Evolutionary conservation across 35 echinoderm and acorn worm genomes (phyloP), one percentile per base, ranked within the genome.

Genomic region (Ptychodera flava): DNA sequence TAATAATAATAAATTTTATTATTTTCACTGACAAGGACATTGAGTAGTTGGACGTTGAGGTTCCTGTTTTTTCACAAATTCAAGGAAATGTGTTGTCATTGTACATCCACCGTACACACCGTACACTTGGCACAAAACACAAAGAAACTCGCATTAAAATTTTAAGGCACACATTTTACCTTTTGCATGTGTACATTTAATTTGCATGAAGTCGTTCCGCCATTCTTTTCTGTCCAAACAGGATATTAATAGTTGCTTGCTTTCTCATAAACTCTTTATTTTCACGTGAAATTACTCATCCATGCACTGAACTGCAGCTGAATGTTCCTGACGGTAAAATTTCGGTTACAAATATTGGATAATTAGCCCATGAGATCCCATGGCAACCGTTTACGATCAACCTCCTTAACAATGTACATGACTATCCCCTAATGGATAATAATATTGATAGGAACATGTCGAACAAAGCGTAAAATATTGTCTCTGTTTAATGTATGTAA

Each of bases 181-280:
- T n/a, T n/a, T n/a, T 64, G 6, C 45, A 64, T 64, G 22, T 22
- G 45, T 64, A 22, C 45, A 64, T 64, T 64, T 22, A 64, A 64
- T 64, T 64, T 64, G 45, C 45, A 64, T 64, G n/a, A 12, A 12
- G 45, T 22, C 45, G 45, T 12, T 64, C 6, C 22, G 6, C 45
- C 22, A 64, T 64, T 64, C 45, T 64, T 64, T 64, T 64, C 22
- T 64, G 6, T 64, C 22, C 22, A 64, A 12, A 64, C 45, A 64
- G 45, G 45, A 64, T 64, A 64, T 64, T 64, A 22, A 22, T 22
- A 64, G 6, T 64, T 64, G 6, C 22, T 64, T 64, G 6, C 6
- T 64, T 64, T 64, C 45, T 64, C 45, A 64, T 64, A 64, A 64
- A 64, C 45, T 64, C 45, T 64, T 64, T 64, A 64, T 64, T 64